Conservation (phyloP, 2,888 invertebrate genomes). For the Marasmarcha lunaedactyla region DNA sequence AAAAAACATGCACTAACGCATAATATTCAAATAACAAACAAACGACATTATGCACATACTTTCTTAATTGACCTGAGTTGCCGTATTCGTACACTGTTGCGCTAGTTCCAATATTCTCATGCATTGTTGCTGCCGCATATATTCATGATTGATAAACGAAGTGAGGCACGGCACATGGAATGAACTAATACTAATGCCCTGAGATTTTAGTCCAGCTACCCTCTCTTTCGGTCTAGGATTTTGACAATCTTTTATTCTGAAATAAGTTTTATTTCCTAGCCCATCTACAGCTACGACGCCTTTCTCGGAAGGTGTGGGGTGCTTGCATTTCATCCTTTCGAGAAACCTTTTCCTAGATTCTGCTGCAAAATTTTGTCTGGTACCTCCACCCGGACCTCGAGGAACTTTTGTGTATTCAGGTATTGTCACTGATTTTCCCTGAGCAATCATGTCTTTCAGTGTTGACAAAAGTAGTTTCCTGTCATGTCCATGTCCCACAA, state of each 20-base stretch:
- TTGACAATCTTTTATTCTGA: constrained; percentile 26
- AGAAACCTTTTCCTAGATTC: constrained; percentile 4
- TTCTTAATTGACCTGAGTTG: no score
- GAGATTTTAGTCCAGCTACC: constrained; percentile 24
- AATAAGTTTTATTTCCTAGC: constrained; percentile 42
- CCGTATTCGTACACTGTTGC: not conserved
- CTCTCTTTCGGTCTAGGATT: constrained; percentile 38
- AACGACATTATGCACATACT: no score
- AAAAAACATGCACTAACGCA: no score
- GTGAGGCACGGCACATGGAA: constrained; percentile 53
- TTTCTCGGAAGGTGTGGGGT: constrained; percentile 38
- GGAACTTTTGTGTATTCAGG: constrained; percentile 32
- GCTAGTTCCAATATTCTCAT: no score
- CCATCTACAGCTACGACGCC: constrained; percentile 41
- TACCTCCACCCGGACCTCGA: constrained; percentile 18
- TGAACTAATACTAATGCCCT: constrained; percentile 48
- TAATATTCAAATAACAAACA: no score
- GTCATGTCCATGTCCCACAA: constrained; percentile 52
- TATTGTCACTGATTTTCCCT: constrained; percentile 36
- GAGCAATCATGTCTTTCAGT: constrained; percentile 32
- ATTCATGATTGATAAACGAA: constrained; percentile 43
- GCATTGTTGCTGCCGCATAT: no score
- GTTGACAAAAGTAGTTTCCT: constrained; percentile 35
- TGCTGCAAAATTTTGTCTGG: constrained; percentile 5
- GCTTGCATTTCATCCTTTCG: constrained; percentile 34